Evolutionary conservation across 2,797 vertebrate genomes (phyloP).

Genomic region (Etheostoma nigrum): DNA sequence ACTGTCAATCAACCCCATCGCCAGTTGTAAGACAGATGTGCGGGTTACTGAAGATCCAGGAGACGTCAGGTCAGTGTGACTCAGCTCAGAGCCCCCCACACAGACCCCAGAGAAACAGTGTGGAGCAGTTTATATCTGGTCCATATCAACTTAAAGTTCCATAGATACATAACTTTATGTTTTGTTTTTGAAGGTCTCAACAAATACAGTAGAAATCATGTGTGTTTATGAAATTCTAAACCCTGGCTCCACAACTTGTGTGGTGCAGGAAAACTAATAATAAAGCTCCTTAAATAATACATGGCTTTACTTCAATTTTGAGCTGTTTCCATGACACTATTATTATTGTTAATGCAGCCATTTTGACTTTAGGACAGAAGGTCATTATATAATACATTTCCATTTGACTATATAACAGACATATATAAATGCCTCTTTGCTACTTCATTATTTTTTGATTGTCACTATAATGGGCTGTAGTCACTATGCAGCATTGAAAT

Average conservation of each 20-base stretch:
- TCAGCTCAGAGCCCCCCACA: slow-evolving; percentile 3
- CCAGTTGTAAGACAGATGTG: slow-evolving; percentile 98
- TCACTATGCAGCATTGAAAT: not conserved
- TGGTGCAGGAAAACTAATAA: not conserved
- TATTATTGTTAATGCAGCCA: not conserved
- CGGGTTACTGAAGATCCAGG: slow-evolving; percentile 97
- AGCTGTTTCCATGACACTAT: slow-evolving; percentile 8
- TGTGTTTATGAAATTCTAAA: not conserved
- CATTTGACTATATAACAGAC: not conserved
- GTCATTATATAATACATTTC: not conserved
- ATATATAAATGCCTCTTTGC: not conserved
- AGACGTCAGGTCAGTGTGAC: slow-evolving; percentile 93
- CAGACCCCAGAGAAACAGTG: not conserved
- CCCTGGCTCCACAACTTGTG: not conserved
- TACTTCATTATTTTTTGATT: not conserved
- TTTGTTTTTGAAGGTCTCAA: not conserved
- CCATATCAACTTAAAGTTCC: not conserved
- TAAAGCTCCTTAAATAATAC: not conserved
- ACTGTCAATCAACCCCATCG: slow-evolving; percentile 97
- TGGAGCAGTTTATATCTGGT: not conserved
- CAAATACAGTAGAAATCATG: not conserved
- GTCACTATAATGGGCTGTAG: not conserved
- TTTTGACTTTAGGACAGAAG: not conserved
- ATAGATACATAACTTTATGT: not conserved
- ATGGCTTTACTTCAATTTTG: slow-evolving; percentile 2